Evolutionary conservation across 1,140 invertebrate genomes (phyloP).

Genomic region (Drosophila repleta): DNA sequence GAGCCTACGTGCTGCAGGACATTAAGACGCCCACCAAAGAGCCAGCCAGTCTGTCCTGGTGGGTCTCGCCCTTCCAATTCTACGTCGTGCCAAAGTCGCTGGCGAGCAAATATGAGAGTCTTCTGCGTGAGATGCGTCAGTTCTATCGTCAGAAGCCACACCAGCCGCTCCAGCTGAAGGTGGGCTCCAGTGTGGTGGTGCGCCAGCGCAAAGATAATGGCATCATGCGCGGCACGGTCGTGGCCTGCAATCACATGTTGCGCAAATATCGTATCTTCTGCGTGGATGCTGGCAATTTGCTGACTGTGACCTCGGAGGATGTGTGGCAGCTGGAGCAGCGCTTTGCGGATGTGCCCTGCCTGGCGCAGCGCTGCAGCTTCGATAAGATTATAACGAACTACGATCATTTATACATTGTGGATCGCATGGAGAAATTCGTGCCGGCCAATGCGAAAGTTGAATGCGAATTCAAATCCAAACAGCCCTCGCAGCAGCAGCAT

Average conservation of each 20-base stretch:
- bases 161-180: conserved; percentile 83
- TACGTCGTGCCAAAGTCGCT: conserved; percentile 87
- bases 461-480: conserved; percentile 67
- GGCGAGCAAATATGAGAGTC: conserved; percentile 86
- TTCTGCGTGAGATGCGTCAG: conserved; percentile 89
- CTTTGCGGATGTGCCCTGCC: conserved; percentile 88
- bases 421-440: conserved; percentile 85
- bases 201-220: conserved; percentile 88
- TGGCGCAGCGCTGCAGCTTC: conserved; percentile 88
- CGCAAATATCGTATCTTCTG: conserved; percentile 87
- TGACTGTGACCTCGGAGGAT: conserved; percentile 85
- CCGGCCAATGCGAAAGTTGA: conserved; percentile 64
- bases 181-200: conserved; percentile 87
- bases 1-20: conserved; percentile 75
- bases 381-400: conserved; percentile 85
- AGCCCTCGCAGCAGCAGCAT: conserved; percentile 9
- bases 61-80: conserved; percentile 88
- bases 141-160: conserved; percentile 86
- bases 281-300: conserved; percentile 90
- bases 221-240: conserved; percentile 88
- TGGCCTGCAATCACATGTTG: conserved; percentile 85
- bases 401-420: conserved; percentile 85
- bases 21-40: conserved; percentile 72
- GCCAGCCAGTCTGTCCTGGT: conserved; percentile 86
- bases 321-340: conserved; percentile 88